Base-by-base conservation (phyloP, 2,797 vertebrate species). In the Sciurus vulgaris region DNA sequence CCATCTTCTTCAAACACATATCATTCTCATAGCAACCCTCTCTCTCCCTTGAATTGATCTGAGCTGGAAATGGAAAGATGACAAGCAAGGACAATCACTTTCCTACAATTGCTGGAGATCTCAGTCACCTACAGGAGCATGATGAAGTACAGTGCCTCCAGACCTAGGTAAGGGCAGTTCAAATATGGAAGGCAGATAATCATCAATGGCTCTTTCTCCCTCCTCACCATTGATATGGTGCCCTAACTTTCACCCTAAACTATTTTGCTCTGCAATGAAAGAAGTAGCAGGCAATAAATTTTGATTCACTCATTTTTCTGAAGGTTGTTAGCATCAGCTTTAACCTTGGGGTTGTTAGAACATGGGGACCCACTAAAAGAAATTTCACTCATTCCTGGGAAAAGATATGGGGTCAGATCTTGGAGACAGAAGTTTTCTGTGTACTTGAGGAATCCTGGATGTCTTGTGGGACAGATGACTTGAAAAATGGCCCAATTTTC, bases 111-210 rank as follows among this genome's bases (percentile, higher is more conserved):
- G 20, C 17, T 9, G 47, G 33, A 59, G 70, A 63, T 4, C 24
- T 73, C 41, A 47, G 59, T 26, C 24, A 33, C 72, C 38, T 54
- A 3, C 0, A 17, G 41, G 7, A 78, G 18, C 41, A 5, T 7
- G 24, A 2, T 22, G 28, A 56, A 65, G 41, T n/a, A 1, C 35
- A 10, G 38, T 5, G 54, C 12, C 20, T 24, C 51, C 51, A 10
- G 83, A 28, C 17, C 22, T 30, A 7, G 13, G 8, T 26, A 72
- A 87, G 10, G 14, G 56, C 11, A 24, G 9, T 67, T 41, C 12
- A 30, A 69, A 86, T 26, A 67, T 0, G 22, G 15, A 49, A 26
- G 0, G 0, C 14, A 3, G 2, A 0, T 59, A 35, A 7, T 11
- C 7, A 69, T 28, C 54, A n/a, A 14, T 0, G n/a, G 72, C 76